Evolutionary conservation across 2,113 vertebrate species (phyloP).

Genomic region (Gymnogyps californianus): DNA sequence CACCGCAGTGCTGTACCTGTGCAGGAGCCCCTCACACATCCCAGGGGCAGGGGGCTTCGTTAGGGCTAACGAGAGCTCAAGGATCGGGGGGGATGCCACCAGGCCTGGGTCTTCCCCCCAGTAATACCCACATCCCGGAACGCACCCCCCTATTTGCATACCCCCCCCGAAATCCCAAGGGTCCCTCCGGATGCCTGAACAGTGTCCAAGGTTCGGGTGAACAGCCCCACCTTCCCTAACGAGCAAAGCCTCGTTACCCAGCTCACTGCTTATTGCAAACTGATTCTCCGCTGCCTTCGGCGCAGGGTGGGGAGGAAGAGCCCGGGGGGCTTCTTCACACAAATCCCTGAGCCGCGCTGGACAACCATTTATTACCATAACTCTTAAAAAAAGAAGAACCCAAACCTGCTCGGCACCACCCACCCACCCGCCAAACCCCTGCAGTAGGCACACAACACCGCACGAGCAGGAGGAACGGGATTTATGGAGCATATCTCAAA

Average conservation of each 20-base stretch:
- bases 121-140: too few relatives aligned
- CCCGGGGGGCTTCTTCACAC: accelerated
- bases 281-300: accelerated
- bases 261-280: background rate
- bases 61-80: accelerated
- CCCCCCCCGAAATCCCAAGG: background rate
- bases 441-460: accelerated
- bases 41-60: accelerated
- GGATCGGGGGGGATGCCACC: background rate
- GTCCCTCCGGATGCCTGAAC: background rate
- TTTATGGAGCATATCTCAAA: slow-evolving; percentile 62
- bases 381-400: background rate
- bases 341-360: accelerated
- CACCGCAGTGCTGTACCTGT: accelerated
- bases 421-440: background rate
- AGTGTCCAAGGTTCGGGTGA: accelerated
- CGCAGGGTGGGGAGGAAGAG: background rate
- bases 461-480: slow-evolving; percentile 46
- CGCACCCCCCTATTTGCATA: accelerated
- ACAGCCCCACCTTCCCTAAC: accelerated
- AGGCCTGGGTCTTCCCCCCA: accelerated
- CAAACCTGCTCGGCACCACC: background rate
- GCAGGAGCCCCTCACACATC: accelerated
- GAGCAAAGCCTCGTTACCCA: background rate
- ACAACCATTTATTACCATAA: background rate